A percentile compares a stretch with the other conserved stretches of the same genome.
These are phyloP conservation scores for Mohoua ochrocephala DNA, from an alignment of 2,113 vertebrate genomes.

Conservation along the genomic window DNA sequence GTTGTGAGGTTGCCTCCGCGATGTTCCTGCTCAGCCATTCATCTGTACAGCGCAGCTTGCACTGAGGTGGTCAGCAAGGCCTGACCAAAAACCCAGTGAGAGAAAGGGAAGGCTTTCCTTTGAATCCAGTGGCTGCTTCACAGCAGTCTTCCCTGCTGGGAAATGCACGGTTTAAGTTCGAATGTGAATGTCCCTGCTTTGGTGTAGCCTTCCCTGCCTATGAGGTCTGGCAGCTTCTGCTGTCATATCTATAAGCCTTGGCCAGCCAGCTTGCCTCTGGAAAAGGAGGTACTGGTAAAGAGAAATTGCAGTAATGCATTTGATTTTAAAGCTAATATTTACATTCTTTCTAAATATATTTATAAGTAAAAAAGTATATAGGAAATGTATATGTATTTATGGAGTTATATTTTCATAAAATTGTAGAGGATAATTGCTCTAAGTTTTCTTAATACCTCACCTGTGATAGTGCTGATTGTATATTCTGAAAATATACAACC, in stretches of 20 bases:
- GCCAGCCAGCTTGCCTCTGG: not conserved
- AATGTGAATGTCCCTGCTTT: not conserved
- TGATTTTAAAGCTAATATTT: not conserved
- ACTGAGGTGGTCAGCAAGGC: not conserved
- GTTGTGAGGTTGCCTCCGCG: not conserved
- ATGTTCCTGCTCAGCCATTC: not conserved
- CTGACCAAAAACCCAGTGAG: not conserved
- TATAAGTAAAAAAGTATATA: not conserved
- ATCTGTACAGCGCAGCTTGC: not conserved
- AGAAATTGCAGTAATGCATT: not conserved
- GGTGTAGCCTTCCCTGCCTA: not conserved
- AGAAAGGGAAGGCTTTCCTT: not conserved
- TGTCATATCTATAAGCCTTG: not conserved
- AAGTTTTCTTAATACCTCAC: not conserved
- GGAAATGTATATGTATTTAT: not conserved
- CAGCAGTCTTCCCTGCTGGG: not conserved
- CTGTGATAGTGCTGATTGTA: not conserved
- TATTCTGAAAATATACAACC: not conserved
- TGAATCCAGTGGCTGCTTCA: not conserved
- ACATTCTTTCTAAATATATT: too few relatives aligned
- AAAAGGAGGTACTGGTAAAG: not conserved
- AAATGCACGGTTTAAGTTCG: not conserved
- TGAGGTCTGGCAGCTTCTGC: not conserved
- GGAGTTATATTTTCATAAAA: not conserved
- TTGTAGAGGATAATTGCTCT: not conserved